A percentile compares a stretch with the other conserved stretches of the same genome.
Evolutionary conservation across 2,888 invertebrate species (phyloP).

Genomic region (Andrena chrysosceles): DNA sequence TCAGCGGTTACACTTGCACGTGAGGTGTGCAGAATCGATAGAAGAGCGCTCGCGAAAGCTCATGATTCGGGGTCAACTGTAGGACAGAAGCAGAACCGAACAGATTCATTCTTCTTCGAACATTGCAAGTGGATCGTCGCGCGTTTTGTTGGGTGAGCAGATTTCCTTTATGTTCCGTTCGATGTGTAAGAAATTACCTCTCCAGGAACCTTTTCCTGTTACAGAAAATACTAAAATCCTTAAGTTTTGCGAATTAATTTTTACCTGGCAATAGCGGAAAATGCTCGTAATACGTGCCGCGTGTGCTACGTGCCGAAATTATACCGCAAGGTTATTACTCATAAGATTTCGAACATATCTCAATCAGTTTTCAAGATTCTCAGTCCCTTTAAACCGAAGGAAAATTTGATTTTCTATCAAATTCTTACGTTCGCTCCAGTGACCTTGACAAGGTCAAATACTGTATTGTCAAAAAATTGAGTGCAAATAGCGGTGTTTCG

Average conservation of each 20-base stretch:
- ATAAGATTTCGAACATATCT: constrained; percentile 16
- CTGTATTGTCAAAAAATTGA: not conserved
- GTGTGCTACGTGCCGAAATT: constrained; percentile 67
- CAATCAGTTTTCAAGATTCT: not conserved
- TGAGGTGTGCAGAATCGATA: constrained; percentile 61
- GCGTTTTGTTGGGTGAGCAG: constrained; percentile 72
- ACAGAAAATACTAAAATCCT: not conserved
- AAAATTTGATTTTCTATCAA: not conserved
- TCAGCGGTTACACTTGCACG: constrained; percentile 3
- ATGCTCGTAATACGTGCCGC: constrained; percentile 73
- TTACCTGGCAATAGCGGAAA: constrained; percentile 22
- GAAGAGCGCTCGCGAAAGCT: constrained; percentile 21
- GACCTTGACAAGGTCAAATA: constrained; percentile 79
- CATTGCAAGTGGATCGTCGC: constrained; percentile 73
- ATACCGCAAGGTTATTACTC: constrained; percentile 62
- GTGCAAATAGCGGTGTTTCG: constrained; percentile 4
- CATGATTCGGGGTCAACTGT: constrained; percentile 76
- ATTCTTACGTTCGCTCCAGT: constrained; percentile 27
- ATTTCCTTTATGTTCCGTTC: constrained; percentile 39
- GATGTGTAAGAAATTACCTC: constrained; percentile 7
- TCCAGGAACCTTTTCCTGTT: not conserved
- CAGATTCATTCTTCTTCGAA: constrained; percentile 77
- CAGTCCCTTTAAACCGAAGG: not conserved
- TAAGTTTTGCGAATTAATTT: constrained; percentile 22
- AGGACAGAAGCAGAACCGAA: constrained; percentile 70